Evolutionary conservation across 2,113 vertebrate species (phyloP).

Genomic region (Micronycteris hirsuta): DNA sequence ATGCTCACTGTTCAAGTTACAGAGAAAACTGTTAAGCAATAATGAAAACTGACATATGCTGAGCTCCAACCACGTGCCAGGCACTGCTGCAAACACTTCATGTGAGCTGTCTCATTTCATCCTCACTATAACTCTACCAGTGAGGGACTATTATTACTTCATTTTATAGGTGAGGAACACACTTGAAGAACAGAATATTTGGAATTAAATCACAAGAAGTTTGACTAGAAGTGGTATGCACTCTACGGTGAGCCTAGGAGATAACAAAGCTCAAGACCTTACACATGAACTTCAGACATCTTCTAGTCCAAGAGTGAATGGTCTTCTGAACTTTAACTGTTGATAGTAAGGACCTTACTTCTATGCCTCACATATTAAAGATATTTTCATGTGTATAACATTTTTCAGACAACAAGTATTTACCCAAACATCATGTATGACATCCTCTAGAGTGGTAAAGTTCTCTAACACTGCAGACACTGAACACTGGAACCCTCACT

Average conservation of each 20-base stretch:
- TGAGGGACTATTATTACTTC: neutral
- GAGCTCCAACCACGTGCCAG: neutral
- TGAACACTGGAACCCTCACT: neutral
- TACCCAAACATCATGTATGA: neutral
- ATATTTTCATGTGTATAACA: neutral
- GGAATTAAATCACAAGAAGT: neutral
- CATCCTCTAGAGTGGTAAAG: neutral
- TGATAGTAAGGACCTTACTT: neutral
- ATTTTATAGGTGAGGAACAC: neutral
- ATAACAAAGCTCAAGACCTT: neutral
- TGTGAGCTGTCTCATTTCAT: neutral
- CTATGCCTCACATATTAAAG: neutral
- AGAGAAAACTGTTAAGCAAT: neutral
- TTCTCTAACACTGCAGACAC: neutral
- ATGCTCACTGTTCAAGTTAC: neutral
- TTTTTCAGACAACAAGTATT: slow-evolving; percentile 1
- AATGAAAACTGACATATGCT: neutral
- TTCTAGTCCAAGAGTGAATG: neutral
- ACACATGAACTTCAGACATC: neutral
- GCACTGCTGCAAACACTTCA: neutral
- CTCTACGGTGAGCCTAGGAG: neutral
- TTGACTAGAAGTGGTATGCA: neutral
- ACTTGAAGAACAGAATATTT: neutral
- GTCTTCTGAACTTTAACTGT: neutral
- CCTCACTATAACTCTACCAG: neutral